phyloP scores from a whole-genome alignment of 2,888 invertebrate species.

The Agonopterix alstromeriana region DNA sequence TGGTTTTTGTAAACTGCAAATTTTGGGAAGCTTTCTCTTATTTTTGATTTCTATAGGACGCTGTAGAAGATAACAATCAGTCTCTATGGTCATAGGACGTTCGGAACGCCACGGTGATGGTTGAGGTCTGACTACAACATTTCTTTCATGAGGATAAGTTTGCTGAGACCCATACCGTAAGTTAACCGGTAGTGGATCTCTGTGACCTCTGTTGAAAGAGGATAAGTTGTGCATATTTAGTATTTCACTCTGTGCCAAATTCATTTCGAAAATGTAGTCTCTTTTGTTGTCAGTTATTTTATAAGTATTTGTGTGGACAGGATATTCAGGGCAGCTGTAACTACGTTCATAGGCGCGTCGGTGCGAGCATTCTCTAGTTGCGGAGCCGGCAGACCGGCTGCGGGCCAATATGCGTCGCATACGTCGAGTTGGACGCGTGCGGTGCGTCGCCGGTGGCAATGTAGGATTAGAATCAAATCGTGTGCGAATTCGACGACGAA shows the following conservation, averaged over 20 bases:
- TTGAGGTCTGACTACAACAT: constrained; percentile 5
- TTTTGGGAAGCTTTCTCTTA: constrained; percentile 12
- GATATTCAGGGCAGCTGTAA: constrained; percentile 51
- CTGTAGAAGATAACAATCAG: constrained; percentile 11
- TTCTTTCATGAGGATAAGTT: too few relatives aligned
- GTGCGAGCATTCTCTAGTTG: constrained; percentile 31
- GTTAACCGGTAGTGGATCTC: constrained; percentile 16
- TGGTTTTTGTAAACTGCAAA: constrained; percentile 14
- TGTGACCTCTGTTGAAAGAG: constrained; percentile 14
- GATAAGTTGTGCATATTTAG: not conserved
- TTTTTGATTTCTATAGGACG: not conserved
- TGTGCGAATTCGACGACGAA: constrained; percentile 29
- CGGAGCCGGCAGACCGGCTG: constrained; percentile 50
- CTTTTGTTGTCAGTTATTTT: constrained; percentile 43
- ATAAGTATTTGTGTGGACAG: constrained; percentile 38
- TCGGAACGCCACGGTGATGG: constrained; percentile 1
- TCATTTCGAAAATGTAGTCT: constrained; percentile 42
- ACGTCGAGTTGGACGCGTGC: constrained; percentile 34
- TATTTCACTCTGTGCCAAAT: constrained; percentile 13
- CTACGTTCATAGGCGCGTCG: constrained; percentile 45
- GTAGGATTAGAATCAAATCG: constrained; percentile 15
- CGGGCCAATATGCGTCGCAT: constrained; percentile 41
- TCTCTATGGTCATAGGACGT: constrained; percentile 19
- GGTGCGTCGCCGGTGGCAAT: constrained; percentile 9
- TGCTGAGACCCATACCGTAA: constrained; percentile 14